Evolutionary conservation across 2,113 vertebrate genomes (phyloP).

Genomic region (Saguinus midas): DNA sequence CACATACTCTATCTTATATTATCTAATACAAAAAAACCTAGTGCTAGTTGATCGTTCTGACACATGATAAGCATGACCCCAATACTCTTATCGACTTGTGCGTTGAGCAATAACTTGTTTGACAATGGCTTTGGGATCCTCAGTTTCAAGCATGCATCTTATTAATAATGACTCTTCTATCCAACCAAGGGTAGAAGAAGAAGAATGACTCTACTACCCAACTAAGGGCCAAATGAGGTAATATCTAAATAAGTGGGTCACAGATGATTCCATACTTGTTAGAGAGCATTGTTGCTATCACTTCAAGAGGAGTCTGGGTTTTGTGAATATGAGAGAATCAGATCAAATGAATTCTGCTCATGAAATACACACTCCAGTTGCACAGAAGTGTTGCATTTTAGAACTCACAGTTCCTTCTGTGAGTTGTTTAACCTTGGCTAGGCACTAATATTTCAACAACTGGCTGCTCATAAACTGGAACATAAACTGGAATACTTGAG

Average conservation of each 20-base stretch:
- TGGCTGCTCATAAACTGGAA: neutral
- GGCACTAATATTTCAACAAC: constrained; percentile 23
- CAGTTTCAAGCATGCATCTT: neutral
- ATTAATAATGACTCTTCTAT: neutral
- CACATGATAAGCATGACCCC: neutral
- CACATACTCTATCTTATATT: neutral
- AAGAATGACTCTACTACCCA: neutral
- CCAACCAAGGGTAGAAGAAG: neutral
- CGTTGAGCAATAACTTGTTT: neutral
- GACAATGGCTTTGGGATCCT: neutral
- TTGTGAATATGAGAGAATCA: neutral
- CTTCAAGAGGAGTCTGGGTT: neutral
- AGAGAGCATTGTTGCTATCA: neutral
- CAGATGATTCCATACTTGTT: neutral
- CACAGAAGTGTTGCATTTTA: neutral
- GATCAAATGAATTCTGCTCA: neutral
- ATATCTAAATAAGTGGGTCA: neutral
- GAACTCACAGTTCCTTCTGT: neutral
- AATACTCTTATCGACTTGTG: neutral
- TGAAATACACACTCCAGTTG: neutral
- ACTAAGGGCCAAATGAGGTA: neutral
- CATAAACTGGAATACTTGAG: neutral
- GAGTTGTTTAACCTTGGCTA: constrained; percentile 2
- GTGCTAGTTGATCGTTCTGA: neutral
- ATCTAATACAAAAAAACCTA: neutral